Evolutionary conservation across 2,113 vertebrate genomes (phyloP).

Genomic region (Serinus canaria): DNA sequence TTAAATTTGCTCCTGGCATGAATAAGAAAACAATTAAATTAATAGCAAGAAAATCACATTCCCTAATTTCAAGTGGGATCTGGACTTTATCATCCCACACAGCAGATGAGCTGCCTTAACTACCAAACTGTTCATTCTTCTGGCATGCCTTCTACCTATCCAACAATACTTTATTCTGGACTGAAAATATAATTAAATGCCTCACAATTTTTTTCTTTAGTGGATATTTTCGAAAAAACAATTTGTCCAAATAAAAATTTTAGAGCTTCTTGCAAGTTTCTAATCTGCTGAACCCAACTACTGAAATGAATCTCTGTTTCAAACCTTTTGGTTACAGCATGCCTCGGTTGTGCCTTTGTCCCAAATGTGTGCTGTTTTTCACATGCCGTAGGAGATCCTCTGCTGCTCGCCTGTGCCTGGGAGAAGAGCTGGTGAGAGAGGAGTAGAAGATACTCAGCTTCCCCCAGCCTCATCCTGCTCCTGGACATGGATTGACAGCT

Average conservation of each 20-base stretch:
- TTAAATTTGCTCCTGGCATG: constrained; percentile 32
- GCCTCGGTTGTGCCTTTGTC: neutral
- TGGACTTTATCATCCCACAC: constrained; percentile 39
- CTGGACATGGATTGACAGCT: neutral
- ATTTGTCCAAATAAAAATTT: neutral
- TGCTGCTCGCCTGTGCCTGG: neutral
- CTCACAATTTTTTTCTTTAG: neutral
- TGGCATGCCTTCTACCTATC: neutral
- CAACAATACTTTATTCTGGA: neutral
- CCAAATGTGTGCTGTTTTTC: rapidly evolving
- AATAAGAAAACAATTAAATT: constrained; percentile 53
- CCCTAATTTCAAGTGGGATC: constrained; percentile 5
- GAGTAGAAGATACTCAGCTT: neutral
- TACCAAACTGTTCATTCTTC: constrained; percentile 5
- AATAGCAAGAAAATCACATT: constrained; percentile 43
- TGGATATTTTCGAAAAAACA: neutral
- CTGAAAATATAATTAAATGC: neutral
- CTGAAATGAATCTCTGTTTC: neutral
- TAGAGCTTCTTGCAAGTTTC: neutral
- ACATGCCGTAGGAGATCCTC: rapidly evolving
- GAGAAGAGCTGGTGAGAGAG: neutral
- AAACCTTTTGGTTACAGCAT: neutral
- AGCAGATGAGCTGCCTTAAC: constrained; percentile 25
- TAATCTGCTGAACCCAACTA: neutral
- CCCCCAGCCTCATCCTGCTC: neutral